A percentile compares a stretch with the other conserved stretches of the same genome.
These are phyloP conservation scores for Pissodes strobi DNA, from an alignment of 1,140 invertebrate genomes.

Conservation along the genomic window DNA sequence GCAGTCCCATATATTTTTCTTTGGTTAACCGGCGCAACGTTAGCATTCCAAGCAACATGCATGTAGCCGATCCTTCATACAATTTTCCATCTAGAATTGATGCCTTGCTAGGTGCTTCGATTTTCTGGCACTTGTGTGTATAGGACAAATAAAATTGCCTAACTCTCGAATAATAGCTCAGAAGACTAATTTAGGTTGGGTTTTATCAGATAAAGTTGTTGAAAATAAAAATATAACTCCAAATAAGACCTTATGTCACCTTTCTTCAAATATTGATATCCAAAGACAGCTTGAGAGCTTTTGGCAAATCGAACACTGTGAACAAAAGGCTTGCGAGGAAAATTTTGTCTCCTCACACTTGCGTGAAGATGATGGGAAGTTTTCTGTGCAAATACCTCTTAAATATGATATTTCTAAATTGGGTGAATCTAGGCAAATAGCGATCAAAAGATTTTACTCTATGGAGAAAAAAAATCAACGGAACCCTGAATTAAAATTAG, in stretches of 20 bases:
- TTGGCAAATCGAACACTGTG: slow-evolving; percentile 3
- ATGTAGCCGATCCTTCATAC: background rate
- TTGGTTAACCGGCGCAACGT: background rate
- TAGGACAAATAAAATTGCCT: background rate
- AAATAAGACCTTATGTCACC: background rate
- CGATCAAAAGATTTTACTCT: too few relatives aligned
- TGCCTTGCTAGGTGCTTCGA: too few relatives aligned
- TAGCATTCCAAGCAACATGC: background rate
- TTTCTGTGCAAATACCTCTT: too few relatives aligned
- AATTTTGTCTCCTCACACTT: too few relatives aligned
- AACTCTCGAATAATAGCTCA: background rate
- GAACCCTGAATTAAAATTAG: too few relatives aligned
- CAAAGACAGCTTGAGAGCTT: background rate
- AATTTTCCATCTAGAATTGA: background rate
- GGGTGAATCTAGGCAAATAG: too few relatives aligned
- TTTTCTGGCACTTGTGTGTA: background rate
- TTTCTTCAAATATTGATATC: slow-evolving; percentile 1
- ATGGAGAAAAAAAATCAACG: too few relatives aligned
- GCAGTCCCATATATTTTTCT: too few relatives aligned
- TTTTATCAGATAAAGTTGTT: background rate
- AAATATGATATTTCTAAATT: too few relatives aligned
- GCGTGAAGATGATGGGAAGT: too few relatives aligned
- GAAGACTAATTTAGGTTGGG: background rate
- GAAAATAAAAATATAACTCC: background rate
- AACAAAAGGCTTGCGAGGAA: too few relatives aligned